Evolutionary conservation across 2,113 vertebrate genomes (phyloP).

Genomic region (Hypomesus transpacificus): DNA sequence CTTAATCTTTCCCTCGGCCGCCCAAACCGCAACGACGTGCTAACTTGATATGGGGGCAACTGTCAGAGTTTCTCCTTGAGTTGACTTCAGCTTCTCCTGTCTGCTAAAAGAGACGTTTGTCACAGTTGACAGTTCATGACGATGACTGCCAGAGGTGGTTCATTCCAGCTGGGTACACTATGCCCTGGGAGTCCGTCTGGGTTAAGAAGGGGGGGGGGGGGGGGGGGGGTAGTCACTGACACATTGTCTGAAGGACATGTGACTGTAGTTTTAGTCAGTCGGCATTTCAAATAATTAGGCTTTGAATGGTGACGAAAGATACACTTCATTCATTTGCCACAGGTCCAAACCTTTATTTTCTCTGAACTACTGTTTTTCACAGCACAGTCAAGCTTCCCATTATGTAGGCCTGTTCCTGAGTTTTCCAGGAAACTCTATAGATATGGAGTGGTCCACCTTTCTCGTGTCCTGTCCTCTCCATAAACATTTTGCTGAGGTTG

Average conservation of each 20-base stretch:
- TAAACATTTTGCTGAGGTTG: too few relatives aligned
- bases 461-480: too few relatives aligned
- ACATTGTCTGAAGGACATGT: not conserved
- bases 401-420: not conserved
- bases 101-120: not conserved
- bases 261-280: not conserved
- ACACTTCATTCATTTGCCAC: not conserved
- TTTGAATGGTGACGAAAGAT: not conserved
- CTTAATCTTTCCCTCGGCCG: too few relatives aligned
- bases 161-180: conserved; percentile 7
- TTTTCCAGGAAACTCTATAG: not conserved
- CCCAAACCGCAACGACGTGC: too few relatives aligned
- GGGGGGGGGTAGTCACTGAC: not conserved
- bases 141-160: conserved; percentile 19
- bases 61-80: not conserved
- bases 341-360: not conserved
- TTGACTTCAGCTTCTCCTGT: conserved; percentile 3
- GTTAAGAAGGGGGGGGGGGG: not conserved
- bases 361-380: not conserved
- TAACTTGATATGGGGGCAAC: too few relatives aligned
- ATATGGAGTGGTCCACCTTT: too few relatives aligned
- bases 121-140: conserved; percentile 34
- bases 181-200: conserved; percentile 26
- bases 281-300: not conserved
- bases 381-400: not conserved